Conservation (phyloP, 2,888 invertebrate species). For the Abscondita cerata region DNA sequence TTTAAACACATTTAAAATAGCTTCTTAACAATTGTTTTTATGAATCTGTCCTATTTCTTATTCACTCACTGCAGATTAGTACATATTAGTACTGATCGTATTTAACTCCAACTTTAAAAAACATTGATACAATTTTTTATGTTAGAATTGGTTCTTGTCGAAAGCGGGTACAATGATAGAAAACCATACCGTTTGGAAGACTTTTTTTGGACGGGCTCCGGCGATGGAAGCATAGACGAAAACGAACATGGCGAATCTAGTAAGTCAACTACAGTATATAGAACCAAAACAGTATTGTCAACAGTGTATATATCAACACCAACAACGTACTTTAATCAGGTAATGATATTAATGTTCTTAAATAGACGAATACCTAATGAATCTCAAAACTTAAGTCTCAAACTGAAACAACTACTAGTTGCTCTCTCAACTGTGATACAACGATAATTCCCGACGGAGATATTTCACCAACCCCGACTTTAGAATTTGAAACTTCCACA, state of each 20-base stretch:
- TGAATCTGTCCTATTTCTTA: too few relatives aligned
- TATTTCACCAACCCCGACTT: conserved; percentile 60
- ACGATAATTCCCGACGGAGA: conserved; percentile 58
- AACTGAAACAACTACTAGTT: conserved; percentile 57
- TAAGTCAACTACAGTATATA: conserved; percentile 64
- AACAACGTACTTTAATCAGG: conserved; percentile 53
- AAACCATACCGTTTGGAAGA: conserved; percentile 72
- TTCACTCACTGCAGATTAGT: too few relatives aligned
- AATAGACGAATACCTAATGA: not conserved
- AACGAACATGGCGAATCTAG: conserved; percentile 62
- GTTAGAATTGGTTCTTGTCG: conserved; percentile 49
- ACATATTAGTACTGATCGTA: too few relatives aligned
- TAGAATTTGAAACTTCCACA: conserved; percentile 38
- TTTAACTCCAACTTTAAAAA: too few relatives aligned
- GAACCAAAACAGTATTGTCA: conserved; percentile 72
- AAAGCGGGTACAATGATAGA: conserved; percentile 44
- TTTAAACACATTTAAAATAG: too few relatives aligned
- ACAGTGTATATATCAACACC: conserved; percentile 71
- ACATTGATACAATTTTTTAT: too few relatives aligned
- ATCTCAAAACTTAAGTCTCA: conserved; percentile 35
- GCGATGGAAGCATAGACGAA: conserved; percentile 72
- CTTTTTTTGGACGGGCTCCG: conserved; percentile 90
- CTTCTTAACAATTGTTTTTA: too few relatives aligned
- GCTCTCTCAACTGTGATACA: conserved; percentile 62
- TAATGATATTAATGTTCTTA: conserved; percentile 1